These are phyloP conservation scores for Lucilia sericata DNA, from an alignment of 1,140 invertebrate genomes.

Conservation along the genomic window DNA sequence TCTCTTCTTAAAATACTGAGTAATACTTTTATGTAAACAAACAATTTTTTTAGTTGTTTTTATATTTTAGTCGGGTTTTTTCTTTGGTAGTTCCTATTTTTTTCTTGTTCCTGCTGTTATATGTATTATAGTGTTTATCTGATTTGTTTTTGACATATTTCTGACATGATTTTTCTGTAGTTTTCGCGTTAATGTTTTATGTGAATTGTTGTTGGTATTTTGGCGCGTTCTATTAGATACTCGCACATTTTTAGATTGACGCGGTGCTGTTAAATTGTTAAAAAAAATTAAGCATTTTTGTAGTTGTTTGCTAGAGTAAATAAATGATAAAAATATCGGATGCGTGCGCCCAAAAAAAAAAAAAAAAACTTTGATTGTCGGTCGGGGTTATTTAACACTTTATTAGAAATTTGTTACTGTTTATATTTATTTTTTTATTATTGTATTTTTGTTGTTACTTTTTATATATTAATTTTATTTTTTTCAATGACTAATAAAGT, in stretches of 20 bases:
- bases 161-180: not conserved
- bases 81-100: too few relatives aligned
- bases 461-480: not conserved
- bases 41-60: not conserved
- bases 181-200: not conserved
- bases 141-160: constrained; percentile 35
- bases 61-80: not conserved
- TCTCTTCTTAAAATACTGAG: too few relatives aligned
- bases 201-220: not conserved
- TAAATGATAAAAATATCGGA: constrained; percentile 34
- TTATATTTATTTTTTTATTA: not conserved
- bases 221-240: constrained; percentile 15
- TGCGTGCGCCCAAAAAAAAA: too few relatives aligned
- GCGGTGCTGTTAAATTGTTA: not conserved
- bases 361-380: not conserved
- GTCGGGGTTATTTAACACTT: not conserved
- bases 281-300: not conserved
- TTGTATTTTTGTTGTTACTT: not conserved
- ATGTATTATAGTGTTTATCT: not conserved
- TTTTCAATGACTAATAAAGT: constrained; percentile 1
- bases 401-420: not conserved
- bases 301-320: not conserved
- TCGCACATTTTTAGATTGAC: constrained; percentile 24
- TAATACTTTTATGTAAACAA: not conserved
- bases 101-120: not conserved